These are phyloP conservation scores for Ancistrus triradiatus DNA, from an alignment of 2,113 vertebrate species.

Conservation along the genomic window DNA sequence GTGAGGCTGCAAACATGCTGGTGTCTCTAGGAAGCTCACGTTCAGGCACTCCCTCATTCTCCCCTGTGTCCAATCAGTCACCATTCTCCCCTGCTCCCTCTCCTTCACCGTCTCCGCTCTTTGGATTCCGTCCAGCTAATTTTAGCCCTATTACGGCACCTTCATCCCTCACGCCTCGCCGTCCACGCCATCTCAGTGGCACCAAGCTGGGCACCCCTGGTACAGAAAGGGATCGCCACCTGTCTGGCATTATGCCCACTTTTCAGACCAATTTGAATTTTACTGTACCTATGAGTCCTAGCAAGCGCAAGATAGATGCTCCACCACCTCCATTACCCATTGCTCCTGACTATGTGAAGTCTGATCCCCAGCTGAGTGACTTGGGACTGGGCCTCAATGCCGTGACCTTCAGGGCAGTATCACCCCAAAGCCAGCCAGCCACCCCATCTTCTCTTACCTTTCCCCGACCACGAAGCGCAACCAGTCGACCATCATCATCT, in stretches of 20 bases:
- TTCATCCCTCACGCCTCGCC: constrained; percentile 64
- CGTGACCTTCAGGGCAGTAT: constrained; percentile 74
- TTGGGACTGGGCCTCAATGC: constrained; percentile 49
- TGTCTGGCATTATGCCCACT: constrained; percentile 78
- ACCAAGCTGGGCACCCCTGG: constrained; percentile 70
- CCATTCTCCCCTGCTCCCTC: constrained; percentile 87
- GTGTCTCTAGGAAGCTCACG: constrained; percentile 85
- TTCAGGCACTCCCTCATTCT: constrained; percentile 83
- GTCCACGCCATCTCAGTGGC: constrained; percentile 78
- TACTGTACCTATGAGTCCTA: constrained; percentile 88
- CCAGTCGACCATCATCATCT: constrained; percentile 69
- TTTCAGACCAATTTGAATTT: constrained; percentile 88
- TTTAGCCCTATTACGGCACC: constrained; percentile 85
- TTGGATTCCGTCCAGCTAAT: constrained; percentile 82
- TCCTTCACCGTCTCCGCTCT: constrained; percentile 81
- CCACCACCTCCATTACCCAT: constrained; percentile 53
- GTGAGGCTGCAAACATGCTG: constrained; percentile 87
- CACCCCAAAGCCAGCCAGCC: constrained; percentile 74
- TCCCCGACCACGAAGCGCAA: constrained; percentile 65
- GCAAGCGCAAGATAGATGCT: constrained; percentile 78
- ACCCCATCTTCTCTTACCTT: constrained; percentile 64
- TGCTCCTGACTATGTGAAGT: constrained; percentile 61
- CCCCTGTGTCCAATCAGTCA: constrained; percentile 85
- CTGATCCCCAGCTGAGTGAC: constrained; percentile 59
- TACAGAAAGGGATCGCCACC: constrained; percentile 76